A percentile compares a stretch with the other conserved stretches of the same genome.
Conservation (phyloP, 1,140 invertebrate species). For the Nomia melanderi region DNA sequence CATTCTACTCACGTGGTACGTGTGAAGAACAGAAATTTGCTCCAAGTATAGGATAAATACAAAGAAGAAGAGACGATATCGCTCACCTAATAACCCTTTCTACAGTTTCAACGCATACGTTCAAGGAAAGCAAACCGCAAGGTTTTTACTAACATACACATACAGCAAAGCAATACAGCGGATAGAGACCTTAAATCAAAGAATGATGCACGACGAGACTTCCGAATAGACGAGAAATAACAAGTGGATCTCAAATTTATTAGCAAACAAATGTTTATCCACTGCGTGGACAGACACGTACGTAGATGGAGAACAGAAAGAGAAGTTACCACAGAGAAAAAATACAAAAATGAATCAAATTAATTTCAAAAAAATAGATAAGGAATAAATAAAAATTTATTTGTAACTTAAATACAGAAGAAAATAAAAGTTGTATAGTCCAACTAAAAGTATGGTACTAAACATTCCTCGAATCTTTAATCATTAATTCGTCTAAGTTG, state of each 20-base stretch:
- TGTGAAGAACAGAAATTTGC: conserved; percentile 14
- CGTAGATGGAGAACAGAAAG: neutral
- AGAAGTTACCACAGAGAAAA: conserved; percentile 1
- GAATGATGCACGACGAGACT: neutral
- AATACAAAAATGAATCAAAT: neutral
- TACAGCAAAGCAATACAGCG: conserved; percentile 12
- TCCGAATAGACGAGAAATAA: neutral
- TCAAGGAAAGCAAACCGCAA: conserved; percentile 7
- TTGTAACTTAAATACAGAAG: conserved; percentile 26
- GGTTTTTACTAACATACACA: neutral
- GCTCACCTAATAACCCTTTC: neutral
- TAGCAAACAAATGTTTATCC: neutral
- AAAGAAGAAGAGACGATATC: conserved; percentile 17
- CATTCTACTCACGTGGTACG: neutral
- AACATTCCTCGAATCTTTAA: neutral
- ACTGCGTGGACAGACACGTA: conserved; percentile 17
- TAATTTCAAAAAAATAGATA: conserved; percentile 4
- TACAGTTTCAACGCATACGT: conserved; percentile 5
- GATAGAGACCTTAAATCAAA: conserved; percentile 3
- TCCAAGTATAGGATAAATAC: conserved; percentile 12
- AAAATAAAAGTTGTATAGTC: neutral
- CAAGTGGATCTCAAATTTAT: conserved; percentile 19
- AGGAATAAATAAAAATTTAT: conserved; percentile 33
- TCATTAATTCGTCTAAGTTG: conserved; percentile 8
- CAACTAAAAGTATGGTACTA: neutral